These are phyloP conservation scores for Meleagris gallopavo DNA, from an alignment of 2,113 vertebrate species.

Conservation along the genomic window DNA sequence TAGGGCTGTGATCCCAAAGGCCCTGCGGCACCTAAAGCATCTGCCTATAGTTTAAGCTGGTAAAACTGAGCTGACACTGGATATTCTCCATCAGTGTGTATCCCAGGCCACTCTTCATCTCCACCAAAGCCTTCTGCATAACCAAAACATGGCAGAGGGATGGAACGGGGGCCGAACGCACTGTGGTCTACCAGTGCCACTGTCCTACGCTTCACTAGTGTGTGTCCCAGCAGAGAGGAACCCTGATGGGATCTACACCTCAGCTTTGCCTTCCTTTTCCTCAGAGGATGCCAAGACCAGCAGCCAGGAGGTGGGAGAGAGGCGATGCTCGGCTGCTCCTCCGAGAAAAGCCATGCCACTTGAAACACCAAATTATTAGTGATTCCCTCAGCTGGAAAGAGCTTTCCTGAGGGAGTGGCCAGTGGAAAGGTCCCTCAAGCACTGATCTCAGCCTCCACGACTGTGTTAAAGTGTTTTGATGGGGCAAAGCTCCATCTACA, in stretches of 20 bases:
- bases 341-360: background rate
- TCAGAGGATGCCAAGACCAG: background rate
- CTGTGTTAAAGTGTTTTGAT: background rate
- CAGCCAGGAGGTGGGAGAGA: background rate
- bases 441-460: background rate
- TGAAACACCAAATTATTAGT: background rate
- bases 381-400: background rate
- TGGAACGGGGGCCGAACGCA: background rate
- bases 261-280: background rate
- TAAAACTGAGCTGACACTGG: background rate
- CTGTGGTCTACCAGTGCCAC: background rate
- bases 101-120: background rate
- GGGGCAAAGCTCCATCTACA: background rate
- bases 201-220: rapidly evolving
- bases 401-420: background rate
- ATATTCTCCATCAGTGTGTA: background rate
- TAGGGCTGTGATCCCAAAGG: constrained; percentile 16
- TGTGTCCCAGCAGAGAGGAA: rapidly evolving
- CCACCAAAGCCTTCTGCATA: background rate
- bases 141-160: rapidly evolving
- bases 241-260: background rate
- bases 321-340: background rate
- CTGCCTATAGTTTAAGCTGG: background rate
- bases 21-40: constrained; percentile 46
- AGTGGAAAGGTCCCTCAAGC: background rate